These are phyloP conservation scores for Siphlonurus alternatus DNA, from an alignment of 2,888 invertebrate species.

Conservation along the genomic window DNA sequence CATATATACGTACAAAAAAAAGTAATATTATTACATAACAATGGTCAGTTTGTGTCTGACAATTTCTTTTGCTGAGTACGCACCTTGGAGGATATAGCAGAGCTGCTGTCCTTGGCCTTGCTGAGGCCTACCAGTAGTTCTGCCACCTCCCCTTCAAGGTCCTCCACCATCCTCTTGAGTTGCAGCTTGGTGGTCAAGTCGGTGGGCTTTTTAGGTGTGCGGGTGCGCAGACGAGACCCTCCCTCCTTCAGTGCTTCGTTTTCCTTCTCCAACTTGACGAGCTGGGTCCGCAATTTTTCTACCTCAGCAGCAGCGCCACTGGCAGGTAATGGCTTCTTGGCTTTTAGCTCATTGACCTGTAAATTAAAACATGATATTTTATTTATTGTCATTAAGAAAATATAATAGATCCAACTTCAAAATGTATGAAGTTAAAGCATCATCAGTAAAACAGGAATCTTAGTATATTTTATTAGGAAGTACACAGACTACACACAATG, in stretches of 20 bases:
- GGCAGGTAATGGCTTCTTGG: slow-evolving; percentile 14
- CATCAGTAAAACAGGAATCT: too few relatives aligned
- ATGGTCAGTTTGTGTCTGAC: too few relatives aligned
- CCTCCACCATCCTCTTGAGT: slow-evolving; percentile 68
- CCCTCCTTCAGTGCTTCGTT: slow-evolving; percentile 45
- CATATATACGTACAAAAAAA: too few relatives aligned
- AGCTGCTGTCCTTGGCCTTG: background rate
- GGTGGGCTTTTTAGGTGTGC: slow-evolving; percentile 54
- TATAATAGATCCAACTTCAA: too few relatives aligned
- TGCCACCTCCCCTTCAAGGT: slow-evolving; percentile 71
- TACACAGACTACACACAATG: too few relatives aligned
- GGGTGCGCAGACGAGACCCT: slow-evolving; percentile 43
- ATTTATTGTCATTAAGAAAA: too few relatives aligned
- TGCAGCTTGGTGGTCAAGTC: slow-evolving; percentile 54
- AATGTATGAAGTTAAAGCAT: too few relatives aligned
- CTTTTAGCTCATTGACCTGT: slow-evolving; percentile 35
- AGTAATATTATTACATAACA: background rate
- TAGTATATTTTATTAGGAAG: too few relatives aligned
- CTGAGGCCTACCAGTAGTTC: slow-evolving; percentile 35
- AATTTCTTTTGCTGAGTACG: too few relatives aligned
- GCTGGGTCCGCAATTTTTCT: slow-evolving; percentile 35
- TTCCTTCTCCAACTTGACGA: slow-evolving; percentile 41
- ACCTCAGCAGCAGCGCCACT: slow-evolving; percentile 21
- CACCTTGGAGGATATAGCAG: background rate
- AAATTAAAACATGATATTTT: too few relatives aligned